phyloP scores from a whole-genome alignment of 2,888 invertebrate species.

The Dolomedes plantarius region DNA sequence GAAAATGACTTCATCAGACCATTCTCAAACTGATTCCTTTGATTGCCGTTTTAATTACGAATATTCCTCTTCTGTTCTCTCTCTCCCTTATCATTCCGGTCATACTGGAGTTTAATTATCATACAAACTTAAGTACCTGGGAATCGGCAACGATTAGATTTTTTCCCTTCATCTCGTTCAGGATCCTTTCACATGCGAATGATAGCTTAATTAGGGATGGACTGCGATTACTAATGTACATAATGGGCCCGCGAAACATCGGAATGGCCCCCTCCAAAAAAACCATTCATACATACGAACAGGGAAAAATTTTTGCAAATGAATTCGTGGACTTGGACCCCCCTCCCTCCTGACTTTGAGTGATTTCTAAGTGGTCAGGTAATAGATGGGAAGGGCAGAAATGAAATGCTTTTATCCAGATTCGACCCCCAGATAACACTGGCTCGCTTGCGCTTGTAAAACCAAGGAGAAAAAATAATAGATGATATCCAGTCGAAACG shows the following conservation, averaged over 20 bases:
- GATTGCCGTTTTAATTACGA: conserved; percentile 64
- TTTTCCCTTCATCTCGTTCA: background rate
- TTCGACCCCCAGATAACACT: background rate
- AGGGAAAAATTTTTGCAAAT: conserved; percentile 1
- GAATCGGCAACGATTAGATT: background rate
- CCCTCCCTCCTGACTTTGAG: background rate
- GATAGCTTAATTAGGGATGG: conserved; percentile 9
- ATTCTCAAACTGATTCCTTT: conserved; percentile 26
- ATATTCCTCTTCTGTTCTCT: background rate
- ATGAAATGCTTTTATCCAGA: background rate
- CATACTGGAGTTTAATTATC: conserved; percentile 12
- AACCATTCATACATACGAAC: background rate
- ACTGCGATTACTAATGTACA: background rate
- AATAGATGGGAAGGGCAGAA: background rate
- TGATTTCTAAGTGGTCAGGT: conserved; percentile 26
- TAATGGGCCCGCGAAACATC: background rate
- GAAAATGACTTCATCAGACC: conserved; percentile 52
- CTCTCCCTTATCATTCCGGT: background rate
- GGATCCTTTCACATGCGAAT: background rate
- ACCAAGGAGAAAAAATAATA: background rate
- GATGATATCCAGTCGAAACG: background rate
- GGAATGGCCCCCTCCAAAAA: background rate
- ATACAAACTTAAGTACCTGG: background rate
- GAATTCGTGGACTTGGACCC: background rate
- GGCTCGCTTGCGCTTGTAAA: background rate